These are phyloP conservation scores for Potamilus streckersoni DNA, from an alignment of 1,140 invertebrate genomes.

Conservation along the genomic window DNA sequence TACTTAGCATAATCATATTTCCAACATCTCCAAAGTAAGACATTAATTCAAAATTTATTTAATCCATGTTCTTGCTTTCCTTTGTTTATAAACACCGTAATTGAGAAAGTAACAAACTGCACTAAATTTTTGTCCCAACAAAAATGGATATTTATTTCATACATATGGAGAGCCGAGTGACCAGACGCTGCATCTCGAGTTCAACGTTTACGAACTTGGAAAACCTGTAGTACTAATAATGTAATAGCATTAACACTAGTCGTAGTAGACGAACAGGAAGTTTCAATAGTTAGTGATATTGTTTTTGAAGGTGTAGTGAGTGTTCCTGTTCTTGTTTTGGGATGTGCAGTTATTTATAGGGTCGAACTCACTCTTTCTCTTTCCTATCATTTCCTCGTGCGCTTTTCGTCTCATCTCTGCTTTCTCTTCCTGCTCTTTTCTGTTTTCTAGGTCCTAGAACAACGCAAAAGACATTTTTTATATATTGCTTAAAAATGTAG, in stretches of 20 bases:
- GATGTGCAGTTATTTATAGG: background rate
- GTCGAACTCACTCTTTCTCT: constrained; percentile 43
- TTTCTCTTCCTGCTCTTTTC: constrained; percentile 41
- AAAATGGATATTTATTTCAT: too few relatives aligned
- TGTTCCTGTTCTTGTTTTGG: background rate
- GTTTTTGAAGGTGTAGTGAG: background rate
- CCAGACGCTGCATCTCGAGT: background rate
- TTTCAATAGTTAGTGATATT: background rate
- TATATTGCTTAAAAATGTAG: background rate
- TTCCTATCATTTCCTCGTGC: constrained; percentile 44
- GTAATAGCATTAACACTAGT: background rate
- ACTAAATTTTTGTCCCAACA: too few relatives aligned
- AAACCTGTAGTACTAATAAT: background rate
- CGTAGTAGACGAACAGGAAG: background rate
- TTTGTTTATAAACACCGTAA: too few relatives aligned
- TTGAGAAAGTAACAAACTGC: too few relatives aligned
- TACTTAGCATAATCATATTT: too few relatives aligned
- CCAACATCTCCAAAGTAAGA: too few relatives aligned
- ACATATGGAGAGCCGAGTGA: too few relatives aligned
- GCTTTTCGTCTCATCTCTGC: constrained; percentile 50
- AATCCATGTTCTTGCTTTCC: too few relatives aligned
- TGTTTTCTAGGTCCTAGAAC: constrained; percentile 44
- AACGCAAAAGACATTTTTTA: background rate
- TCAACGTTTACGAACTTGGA: background rate
- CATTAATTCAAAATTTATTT: too few relatives aligned